phyloP scores from a whole-genome alignment of 2,888 invertebrate genomes.

The Diaphora mendica region DNA sequence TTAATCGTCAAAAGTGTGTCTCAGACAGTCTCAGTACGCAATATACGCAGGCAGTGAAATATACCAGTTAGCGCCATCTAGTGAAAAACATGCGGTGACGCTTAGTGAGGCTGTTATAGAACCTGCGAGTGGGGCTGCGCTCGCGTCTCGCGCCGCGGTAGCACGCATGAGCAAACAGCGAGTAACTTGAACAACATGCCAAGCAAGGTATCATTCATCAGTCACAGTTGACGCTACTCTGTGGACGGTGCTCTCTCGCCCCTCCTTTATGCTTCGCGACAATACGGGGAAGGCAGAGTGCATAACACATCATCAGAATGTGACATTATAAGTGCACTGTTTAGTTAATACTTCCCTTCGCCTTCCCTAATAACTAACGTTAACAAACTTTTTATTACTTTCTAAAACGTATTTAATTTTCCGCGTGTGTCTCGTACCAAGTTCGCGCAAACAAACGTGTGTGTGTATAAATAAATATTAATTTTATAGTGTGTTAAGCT shows the following conservation, averaged over 20 bases:
- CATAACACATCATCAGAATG: conserved; percentile 80
- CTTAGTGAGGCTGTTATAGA: conserved; percentile 44
- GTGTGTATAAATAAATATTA: conserved; percentile 82
- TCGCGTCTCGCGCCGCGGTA: conserved; percentile 52
- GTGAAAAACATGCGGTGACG: conserved; percentile 28
- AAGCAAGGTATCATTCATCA: conserved; percentile 64
- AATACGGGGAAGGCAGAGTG: conserved; percentile 72
- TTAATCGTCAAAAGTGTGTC: conserved; percentile 3
- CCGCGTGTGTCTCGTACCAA: conserved; percentile 80
- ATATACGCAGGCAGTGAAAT: background rate
- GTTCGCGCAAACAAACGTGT: conserved; percentile 81
- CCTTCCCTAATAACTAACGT: conserved; percentile 71
- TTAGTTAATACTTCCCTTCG: conserved; percentile 73
- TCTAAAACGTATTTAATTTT: conserved; percentile 84
- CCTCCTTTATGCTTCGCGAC: conserved; percentile 63
- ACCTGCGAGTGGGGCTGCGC: conserved; percentile 52
- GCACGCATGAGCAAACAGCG: conserved; percentile 65
- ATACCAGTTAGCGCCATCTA: conserved; percentile 49
- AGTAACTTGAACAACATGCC: conserved; percentile 66
- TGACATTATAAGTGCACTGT: conserved; percentile 77
- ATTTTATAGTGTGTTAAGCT: conserved; percentile 73
- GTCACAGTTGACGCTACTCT: conserved; percentile 70
- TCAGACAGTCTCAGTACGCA: background rate
- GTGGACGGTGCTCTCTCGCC: conserved; percentile 71
- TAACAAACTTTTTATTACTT: conserved; percentile 80